A percentile compares a stretch with the other conserved stretches of the same genome.
phyloP scores from a whole-genome alignment of 2,113 vertebrate species.

The Xenopus laevis region DNA sequence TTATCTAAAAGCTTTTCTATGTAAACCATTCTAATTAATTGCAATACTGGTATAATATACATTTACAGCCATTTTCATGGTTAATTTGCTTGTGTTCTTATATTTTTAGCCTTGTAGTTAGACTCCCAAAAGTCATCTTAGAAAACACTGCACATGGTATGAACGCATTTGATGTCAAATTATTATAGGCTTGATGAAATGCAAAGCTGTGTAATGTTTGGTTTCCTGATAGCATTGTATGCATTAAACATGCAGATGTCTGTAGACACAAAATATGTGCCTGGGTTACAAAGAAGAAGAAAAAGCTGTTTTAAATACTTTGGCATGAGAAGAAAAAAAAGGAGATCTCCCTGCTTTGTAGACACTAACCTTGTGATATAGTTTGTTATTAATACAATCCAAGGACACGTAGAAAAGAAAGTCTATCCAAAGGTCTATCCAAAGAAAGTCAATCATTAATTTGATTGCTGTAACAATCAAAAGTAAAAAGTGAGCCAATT shows the following conservation, averaged over 20 bases:
- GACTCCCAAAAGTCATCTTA: slow-evolving; percentile 27
- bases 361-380: no score
- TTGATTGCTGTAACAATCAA: no score
- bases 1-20: no score
- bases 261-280: slow-evolving; percentile 26
- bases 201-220: slow-evolving; percentile 37
- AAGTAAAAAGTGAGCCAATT: no score
- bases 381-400: no score
- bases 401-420: no score
- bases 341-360: neutral
- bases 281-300: slow-evolving; percentile 34
- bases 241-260: slow-evolving; percentile 40
- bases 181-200: slow-evolving; percentile 37
- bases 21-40: no score
- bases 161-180: slow-evolving; percentile 40
- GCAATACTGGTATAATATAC: slow-evolving; percentile 23
- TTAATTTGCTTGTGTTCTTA: slow-evolving; percentile 14
- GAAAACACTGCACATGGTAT: slow-evolving; percentile 29
- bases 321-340: slow-evolving; percentile 20
- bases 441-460: no score
- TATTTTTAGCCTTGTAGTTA: neutral
- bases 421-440: no score
- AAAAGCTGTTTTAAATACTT: slow-evolving; percentile 25
- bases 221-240: slow-evolving; percentile 33
- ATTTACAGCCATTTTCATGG: slow-evolving; percentile 5